Conservation (phyloP, 1,140 invertebrate genomes). For the Dendroctonus ponderosae region DNA sequence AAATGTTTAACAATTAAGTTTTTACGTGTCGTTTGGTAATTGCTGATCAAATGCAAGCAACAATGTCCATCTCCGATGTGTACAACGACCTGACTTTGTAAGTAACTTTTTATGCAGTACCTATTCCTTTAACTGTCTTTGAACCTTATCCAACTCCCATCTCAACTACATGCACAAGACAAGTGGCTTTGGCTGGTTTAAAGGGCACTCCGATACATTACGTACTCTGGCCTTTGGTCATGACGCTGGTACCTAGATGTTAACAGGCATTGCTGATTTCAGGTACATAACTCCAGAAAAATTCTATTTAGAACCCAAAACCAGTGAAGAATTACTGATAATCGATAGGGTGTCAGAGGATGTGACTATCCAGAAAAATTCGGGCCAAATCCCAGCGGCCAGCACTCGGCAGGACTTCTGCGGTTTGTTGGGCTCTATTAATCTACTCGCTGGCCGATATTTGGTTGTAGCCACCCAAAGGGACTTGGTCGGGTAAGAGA, state of each 20-base stretch:
- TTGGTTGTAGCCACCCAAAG: constrained; percentile 88
- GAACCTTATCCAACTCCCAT: no score
- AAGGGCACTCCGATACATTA: no score
- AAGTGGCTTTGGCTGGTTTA: no score
- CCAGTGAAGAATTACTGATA: constrained; percentile 62
- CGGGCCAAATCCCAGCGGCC: constrained; percentile 61
- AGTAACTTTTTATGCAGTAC: constrained; percentile 45
- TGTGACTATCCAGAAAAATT: constrained; percentile 62
- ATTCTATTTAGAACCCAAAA: constrained; percentile 69
- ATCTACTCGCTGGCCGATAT: constrained; percentile 82
- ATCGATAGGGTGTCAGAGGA: constrained; percentile 71
- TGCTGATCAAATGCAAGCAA: constrained; percentile 2
- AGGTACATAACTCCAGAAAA: constrained; percentile 72
- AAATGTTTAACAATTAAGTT: no score
- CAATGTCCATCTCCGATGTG: constrained; percentile 30
- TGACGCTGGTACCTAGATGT: no score
- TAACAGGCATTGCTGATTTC: no score
- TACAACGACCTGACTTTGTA: constrained; percentile 55
- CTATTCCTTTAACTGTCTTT: no score
- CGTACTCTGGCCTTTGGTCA: no score
- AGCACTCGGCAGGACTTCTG: constrained; percentile 73
- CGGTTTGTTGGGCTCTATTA: constrained; percentile 86
- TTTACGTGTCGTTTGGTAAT: background rate
- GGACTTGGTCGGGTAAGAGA: constrained; percentile 71
- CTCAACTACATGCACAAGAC: no score